These are phyloP conservation scores for Tapirus terrestris DNA, from an alignment of 2,113 vertebrate species.

Conservation along the genomic window DNA sequence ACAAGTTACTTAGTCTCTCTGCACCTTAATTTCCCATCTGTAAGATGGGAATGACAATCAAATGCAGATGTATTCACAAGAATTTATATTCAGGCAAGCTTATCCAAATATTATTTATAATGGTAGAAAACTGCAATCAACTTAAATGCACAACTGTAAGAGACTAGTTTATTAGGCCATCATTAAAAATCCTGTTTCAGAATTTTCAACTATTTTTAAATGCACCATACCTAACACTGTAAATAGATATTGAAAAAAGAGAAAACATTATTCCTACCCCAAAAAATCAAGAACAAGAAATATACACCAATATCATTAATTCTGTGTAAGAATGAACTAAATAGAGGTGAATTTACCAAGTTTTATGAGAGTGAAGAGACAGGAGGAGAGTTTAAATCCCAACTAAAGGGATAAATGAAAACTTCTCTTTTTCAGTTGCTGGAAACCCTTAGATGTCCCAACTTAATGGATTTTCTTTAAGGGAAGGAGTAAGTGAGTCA, in stretches of 20 bases:
- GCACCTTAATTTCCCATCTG: background rate
- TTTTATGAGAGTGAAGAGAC: background rate
- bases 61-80: background rate
- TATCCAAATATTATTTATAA: slow-evolving; percentile 3
- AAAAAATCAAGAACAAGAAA: background rate
- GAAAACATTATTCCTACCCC: background rate
- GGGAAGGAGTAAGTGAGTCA: background rate
- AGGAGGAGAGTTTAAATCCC: background rate
- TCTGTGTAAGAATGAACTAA: background rate
- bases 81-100: background rate
- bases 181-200: background rate
- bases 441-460: background rate
- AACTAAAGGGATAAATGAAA: background rate
- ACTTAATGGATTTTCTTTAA: background rate
- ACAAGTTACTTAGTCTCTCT: background rate
- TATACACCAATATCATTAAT: background rate
- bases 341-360: background rate
- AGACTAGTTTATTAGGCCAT: background rate
- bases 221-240: background rate
- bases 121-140: background rate
- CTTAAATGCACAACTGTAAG: background rate
- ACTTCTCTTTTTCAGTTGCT: background rate
- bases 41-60: background rate
- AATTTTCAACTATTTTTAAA: background rate
- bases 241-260: background rate